Percentiles rank a stretch among this genome's conserved stretches.
Evolutionary conservation across 2,888 invertebrate genomes (phyloP).

Genomic region (Metallyticus violacea): DNA sequence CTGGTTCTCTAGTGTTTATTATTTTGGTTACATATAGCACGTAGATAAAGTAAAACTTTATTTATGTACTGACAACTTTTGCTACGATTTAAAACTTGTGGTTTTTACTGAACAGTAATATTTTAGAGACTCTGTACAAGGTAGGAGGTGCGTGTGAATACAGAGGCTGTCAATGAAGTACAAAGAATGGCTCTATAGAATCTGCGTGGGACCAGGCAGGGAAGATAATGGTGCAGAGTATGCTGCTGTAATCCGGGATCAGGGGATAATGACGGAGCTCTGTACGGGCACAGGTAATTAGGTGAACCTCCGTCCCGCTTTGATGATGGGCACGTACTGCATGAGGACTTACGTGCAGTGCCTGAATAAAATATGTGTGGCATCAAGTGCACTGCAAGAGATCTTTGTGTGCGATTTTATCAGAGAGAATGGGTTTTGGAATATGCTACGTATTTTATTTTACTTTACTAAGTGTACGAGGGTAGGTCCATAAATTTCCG

Average conservation of each 20-base stretch:
- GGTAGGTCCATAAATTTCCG: too few species aligned
- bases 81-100: too few species aligned
- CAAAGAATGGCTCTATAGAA: too few species aligned
- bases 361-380: neutral
- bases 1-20: too few species aligned
- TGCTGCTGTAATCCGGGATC: neutral
- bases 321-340: neutral
- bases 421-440: neutral
- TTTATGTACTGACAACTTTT: too few species aligned
- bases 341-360: neutral
- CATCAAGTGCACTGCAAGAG: neutral
- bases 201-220: neutral
- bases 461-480: too few species aligned
- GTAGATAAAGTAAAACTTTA: too few species aligned
- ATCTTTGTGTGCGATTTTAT: too few species aligned
- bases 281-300: neutral
- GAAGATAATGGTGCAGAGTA: too few species aligned
- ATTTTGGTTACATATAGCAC: too few species aligned
- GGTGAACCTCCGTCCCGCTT: neutral
- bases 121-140: too few species aligned
- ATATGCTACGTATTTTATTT: neutral
- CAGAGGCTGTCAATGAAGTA: neutral
- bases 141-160: neutral
- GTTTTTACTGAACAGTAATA: too few species aligned
- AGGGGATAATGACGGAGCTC: neutral